Conservation (phyloP, 2,888 invertebrate species). For the Linhomoeus sp. region DNA sequence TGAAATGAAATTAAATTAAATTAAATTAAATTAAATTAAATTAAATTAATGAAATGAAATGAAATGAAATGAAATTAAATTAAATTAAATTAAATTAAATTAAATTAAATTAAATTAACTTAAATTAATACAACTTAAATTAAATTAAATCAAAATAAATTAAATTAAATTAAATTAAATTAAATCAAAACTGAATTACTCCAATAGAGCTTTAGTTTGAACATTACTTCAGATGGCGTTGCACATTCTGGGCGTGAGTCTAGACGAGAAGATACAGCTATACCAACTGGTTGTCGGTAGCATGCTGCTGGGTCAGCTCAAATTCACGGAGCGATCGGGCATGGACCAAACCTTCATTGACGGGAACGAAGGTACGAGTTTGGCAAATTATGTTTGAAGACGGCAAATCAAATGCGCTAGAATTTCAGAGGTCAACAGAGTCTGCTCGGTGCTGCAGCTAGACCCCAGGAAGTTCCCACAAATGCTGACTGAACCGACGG, state of each 20-base stretch:
- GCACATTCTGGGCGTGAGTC: constrained; percentile 12
- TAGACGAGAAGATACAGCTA: constrained; percentile 12
- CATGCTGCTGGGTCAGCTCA: constrained; percentile 20
- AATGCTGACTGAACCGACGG: constrained; percentile 33
- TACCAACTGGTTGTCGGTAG: constrained; percentile 13
- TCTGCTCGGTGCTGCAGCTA: constrained; percentile 14
- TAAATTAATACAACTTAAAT: too few species aligned
- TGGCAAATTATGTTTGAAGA: background rate
- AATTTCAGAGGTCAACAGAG: constrained; percentile 14
- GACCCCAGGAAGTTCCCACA: constrained; percentile 21
- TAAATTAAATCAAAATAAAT: too few species aligned
- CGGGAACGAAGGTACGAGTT: constrained; percentile 11
- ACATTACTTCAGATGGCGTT: constrained; percentile 16
- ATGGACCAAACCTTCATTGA: constrained; percentile 20
- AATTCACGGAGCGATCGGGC: constrained; percentile 19
- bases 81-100: too few species aligned
- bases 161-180: too few species aligned
- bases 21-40: too few species aligned
- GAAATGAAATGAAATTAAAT: too few species aligned
- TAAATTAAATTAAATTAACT: too few species aligned
- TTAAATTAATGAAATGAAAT: too few species aligned
- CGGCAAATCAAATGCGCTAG: background rate
- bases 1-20: too few species aligned
- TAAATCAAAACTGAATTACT: too few species aligned
- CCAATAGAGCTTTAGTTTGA: too few species aligned